phyloP scores from a whole-genome alignment of 2,888 invertebrate genomes.

The Drosophila rellima region DNA sequence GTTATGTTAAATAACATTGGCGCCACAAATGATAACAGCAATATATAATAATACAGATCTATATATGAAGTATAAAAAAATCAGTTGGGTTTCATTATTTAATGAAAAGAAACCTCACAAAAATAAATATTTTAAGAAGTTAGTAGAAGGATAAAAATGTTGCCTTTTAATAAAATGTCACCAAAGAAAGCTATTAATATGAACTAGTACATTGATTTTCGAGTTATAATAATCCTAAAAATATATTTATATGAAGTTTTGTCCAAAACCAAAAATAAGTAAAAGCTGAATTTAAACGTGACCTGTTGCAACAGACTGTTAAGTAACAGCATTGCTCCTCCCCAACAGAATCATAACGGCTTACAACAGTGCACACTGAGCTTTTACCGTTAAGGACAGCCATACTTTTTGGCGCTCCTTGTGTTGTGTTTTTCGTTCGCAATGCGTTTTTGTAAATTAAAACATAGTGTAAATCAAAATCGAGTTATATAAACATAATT shows the following conservation, averaged over 20 bases:
- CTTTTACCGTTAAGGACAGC: conserved; percentile 49
- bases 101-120: no score
- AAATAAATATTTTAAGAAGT: no score
- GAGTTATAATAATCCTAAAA: not conserved
- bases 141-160: no score
- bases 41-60: no score
- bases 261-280: not conserved
- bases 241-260: not conserved
- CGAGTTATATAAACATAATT: not conserved
- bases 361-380: conserved; percentile 12
- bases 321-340: conserved; percentile 1
- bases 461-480: not conserved
- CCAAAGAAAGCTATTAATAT: not conserved
- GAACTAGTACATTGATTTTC: not conserved
- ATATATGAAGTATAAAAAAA: no score
- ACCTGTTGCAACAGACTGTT: not conserved
- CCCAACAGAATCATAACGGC: not conserved
- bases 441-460: conserved; percentile 9
- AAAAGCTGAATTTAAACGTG: not conserved
- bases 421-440: conserved; percentile 8
- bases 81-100: no score
- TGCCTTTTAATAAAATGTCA: not conserved
- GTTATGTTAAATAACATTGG: not conserved
- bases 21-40: no score
- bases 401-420: conserved; percentile 37